Conservation (phyloP, 2,888 invertebrate genomes). For the Nephrotoma guestfalica region DNA sequence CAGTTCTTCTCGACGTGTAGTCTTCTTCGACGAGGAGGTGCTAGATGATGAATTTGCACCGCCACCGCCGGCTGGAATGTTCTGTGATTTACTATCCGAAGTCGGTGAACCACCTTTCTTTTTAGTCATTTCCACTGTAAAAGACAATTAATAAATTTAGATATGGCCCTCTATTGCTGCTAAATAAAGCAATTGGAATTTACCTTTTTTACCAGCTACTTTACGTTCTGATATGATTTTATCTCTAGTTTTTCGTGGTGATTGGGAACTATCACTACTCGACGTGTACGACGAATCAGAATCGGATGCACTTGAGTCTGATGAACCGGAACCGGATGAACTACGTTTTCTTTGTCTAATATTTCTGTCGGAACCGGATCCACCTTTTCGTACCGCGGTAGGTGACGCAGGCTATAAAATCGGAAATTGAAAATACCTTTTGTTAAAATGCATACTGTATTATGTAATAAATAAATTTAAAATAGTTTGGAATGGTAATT, state of each 20-base stretch:
- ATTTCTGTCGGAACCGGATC: neutral
- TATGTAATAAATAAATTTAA: too few species aligned
- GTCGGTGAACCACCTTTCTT: slow-evolving; percentile 27
- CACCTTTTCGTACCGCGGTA: neutral
- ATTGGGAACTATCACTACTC: slow-evolving; percentile 26
- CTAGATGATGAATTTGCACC: slow-evolving; percentile 23
- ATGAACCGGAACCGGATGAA: slow-evolving; percentile 17
- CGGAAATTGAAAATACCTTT: neutral
- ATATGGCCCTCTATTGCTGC: too few species aligned
- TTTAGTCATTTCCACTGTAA: slow-evolving; percentile 23
- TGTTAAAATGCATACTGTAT: too few species aligned
- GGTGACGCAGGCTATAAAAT: slow-evolving; percentile 2
- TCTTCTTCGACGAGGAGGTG: slow-evolving; percentile 46
- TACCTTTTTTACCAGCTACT: slow-evolving; percentile 25
- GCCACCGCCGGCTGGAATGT: slow-evolving; percentile 15
- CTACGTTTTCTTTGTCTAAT: slow-evolving; percentile 3
- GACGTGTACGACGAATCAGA: slow-evolving; percentile 30
- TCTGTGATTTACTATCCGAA: slow-evolving; percentile 17
- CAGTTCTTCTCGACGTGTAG: slow-evolving; percentile 82
- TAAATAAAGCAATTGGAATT: neutral
- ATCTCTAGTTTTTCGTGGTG: slow-evolving; percentile 21
- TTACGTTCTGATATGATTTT: slow-evolving; percentile 20
- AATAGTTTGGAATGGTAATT: too few species aligned
- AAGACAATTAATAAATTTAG: neutral
- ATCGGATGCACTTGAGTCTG: slow-evolving; percentile 27